A percentile compares a stretch with the other conserved stretches of the same genome.
Conservation (phyloP, 2,797 vertebrate species). For the Brachyalestes nurse region DNA sequence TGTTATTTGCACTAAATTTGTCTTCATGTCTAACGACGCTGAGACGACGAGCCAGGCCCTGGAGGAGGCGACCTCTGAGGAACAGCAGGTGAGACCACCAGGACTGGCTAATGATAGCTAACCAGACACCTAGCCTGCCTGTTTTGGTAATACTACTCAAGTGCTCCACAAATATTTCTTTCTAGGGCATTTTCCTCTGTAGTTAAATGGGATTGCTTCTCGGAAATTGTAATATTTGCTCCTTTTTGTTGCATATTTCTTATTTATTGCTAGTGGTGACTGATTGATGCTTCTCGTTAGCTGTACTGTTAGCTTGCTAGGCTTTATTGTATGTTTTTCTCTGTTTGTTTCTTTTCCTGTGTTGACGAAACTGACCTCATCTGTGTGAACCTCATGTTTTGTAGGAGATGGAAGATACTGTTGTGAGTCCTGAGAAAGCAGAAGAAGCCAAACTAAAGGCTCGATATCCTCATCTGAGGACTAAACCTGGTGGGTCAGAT, state of each 20-base stretch:
- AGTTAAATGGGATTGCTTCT: too few relatives aligned
- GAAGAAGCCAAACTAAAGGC: constrained; percentile 97
- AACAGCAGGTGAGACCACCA: constrained; percentile 83
- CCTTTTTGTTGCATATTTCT: neutral
- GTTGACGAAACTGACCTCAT: neutral
- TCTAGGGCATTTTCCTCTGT: neutral
- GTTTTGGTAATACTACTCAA: neutral
- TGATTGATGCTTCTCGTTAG: neutral
- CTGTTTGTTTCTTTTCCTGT: neutral
- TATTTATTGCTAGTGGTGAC: neutral
- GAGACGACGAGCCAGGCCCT: constrained; percentile 67
- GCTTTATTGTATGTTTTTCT: too few relatives aligned
- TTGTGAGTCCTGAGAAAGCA: constrained; percentile 93
- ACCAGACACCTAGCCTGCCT: constrained; percentile 10
- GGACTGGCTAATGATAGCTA: constrained; percentile 1
- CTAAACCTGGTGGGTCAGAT: constrained; percentile 94
- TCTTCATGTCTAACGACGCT: constrained; percentile 85
- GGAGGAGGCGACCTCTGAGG: constrained; percentile 76
- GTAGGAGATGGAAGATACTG: constrained; percentile 96
- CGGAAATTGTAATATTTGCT: neutral
- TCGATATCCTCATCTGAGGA: constrained; percentile 90
- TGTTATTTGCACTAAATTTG: neutral
- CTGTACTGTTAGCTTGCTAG: neutral
- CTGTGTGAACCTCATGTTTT: constrained; percentile 34
- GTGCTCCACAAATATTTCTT: too few relatives aligned